phyloP scores from a whole-genome alignment of 2,113 vertebrate genomes.

The Ptyas mucosa region DNA sequence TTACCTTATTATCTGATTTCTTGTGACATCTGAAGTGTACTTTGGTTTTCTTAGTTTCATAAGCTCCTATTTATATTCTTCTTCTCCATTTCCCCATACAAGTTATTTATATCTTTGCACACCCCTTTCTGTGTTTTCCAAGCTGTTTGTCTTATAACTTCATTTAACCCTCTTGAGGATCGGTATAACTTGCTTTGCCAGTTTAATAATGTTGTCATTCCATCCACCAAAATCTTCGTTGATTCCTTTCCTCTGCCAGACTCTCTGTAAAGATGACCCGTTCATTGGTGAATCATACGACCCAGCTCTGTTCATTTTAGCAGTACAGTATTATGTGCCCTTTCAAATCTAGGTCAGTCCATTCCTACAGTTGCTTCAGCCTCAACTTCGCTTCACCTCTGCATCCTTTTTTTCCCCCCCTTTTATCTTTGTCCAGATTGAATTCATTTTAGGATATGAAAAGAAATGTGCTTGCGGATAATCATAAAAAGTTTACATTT shows the following conservation, averaged over 20 bases:
- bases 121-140: slow-evolving; percentile 27
- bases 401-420: neutral
- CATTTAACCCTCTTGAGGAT: slow-evolving; percentile 20
- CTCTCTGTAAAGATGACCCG: slow-evolving; percentile 35
- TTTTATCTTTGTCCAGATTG: neutral
- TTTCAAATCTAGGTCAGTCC: slow-evolving; percentile 33
- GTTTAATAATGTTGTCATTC: slow-evolving; percentile 42
- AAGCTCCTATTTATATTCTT: slow-evolving; percentile 13
- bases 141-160: slow-evolving; percentile 25
- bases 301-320: slow-evolving; percentile 40
- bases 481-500: neutral
- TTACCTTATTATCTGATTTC: slow-evolving; percentile 29
- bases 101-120: slow-evolving; percentile 33
- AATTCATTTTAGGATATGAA: neutral
- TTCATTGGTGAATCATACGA: slow-evolving; percentile 33
- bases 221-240: slow-evolving; percentile 46
- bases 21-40: neutral
- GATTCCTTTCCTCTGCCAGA: slow-evolving; percentile 19
- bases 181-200: slow-evolving; percentile 15
- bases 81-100: slow-evolving; percentile 23
- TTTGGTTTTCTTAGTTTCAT: slow-evolving; percentile 29
- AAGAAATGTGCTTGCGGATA: neutral
- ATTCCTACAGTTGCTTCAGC: neutral
- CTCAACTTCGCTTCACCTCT: slow-evolving; percentile 30
- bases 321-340: slow-evolving; percentile 17